Base-by-base conservation (phyloP, 1,140 invertebrate species). In the Lepidostoma basale region DNA sequence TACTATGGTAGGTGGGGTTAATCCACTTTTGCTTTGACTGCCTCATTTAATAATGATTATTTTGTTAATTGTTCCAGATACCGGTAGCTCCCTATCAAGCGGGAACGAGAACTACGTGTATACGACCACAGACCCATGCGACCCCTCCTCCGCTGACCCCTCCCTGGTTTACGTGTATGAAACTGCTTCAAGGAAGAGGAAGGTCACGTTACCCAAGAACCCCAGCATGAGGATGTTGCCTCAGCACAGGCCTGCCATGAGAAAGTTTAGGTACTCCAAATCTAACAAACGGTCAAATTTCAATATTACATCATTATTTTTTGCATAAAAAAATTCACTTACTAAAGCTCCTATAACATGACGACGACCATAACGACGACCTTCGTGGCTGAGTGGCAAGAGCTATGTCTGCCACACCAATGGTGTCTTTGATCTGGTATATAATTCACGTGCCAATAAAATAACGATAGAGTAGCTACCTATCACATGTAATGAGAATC, bases 141-240 rank as follows among this genome's bases (percentile, higher is more conserved):
- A 68, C 23, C 65, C 60, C 62, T 81, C 79, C 58, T 74, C 81
- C 69, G 76, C 78, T 56, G 81, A 82, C 62, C 56, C 56, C 22
- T 60, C 56, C 12, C 78, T 81, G 62, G 77, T 78, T 12, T 79
- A 78, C 54, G 74, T 76, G 36, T 82, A 82, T 76, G 81, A 83
- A 69, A 79, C 77, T 6, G 39, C 69, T 3, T 45, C 56, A 12
- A 66, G 70, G 40, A 72, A 67, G 47, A 68, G 70, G 39, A 72
- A 72, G 56, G 54, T 72, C 22, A 62, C 62, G 0, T 67, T 68
- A 20, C 70, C 70, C 25, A 66, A 66, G 56, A 65, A 36, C 28
- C 40, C 45, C 59, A 67, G 59, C 25, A 59, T 8, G 25, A 68
- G 70, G 16, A 16, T 42, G 8, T 36, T 42, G 4, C 45, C 62